These are phyloP conservation scores for Aporophyla lueneburgensis DNA, from an alignment of 2,888 invertebrate genomes.

Conservation along the genomic window DNA sequence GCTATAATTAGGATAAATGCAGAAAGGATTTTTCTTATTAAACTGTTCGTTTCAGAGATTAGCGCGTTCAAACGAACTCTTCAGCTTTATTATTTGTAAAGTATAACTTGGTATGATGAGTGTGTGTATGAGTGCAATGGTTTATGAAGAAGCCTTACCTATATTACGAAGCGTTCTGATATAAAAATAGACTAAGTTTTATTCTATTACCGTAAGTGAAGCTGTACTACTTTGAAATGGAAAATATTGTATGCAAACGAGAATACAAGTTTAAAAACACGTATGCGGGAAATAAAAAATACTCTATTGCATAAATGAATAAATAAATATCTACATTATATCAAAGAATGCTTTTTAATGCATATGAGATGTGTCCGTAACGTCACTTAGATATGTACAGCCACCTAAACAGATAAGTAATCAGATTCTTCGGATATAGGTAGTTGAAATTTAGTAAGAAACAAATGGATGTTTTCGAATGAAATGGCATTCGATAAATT, in stretches of 20 bases:
- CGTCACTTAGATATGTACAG: no score
- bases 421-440: no score
- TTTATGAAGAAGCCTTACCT: conserved; percentile 29
- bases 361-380: not conserved
- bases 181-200: conserved; percentile 43
- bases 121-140: not conserved
- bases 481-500: no score
- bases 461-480: no score
- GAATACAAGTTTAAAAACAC: not conserved
- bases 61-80: no score
- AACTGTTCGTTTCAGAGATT: no score
- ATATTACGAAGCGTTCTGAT: conserved; percentile 3
- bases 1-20: no score
- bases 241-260: not conserved
- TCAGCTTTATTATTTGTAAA: no score
- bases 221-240: conserved; percentile 29
- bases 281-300: not conserved
- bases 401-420: no score
- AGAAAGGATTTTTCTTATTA: no score
- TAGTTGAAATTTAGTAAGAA: no score
- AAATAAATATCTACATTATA: not conserved
- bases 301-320: not conserved
- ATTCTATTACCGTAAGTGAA: conserved; percentile 32
- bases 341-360: not conserved
- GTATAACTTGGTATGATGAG: no score